Conservation (phyloP, 2,113 vertebrate species). For the Mustela lutreola region DNA sequence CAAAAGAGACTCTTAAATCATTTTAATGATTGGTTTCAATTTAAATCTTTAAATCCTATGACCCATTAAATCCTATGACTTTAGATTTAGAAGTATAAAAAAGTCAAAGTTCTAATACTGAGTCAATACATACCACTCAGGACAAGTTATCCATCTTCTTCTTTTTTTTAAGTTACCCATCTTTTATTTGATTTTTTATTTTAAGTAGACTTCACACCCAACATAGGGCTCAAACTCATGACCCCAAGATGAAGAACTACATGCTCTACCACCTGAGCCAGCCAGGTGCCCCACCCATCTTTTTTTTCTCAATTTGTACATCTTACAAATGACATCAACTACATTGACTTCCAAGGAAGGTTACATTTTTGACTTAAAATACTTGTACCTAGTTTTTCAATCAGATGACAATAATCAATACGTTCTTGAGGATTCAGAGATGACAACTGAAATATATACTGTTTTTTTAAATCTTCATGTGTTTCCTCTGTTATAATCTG, state of each 20-base stretch:
- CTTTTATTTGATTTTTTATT: background rate
- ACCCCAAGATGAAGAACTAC: background rate
- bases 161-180: background rate
- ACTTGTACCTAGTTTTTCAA: slow-evolving; percentile 95
- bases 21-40: background rate
- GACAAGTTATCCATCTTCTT: background rate
- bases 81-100: background rate
- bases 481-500: slow-evolving; percentile 83
- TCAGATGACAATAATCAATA: slow-evolving; percentile 97
- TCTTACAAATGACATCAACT: slow-evolving; percentile 38
- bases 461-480: slow-evolving; percentile 83
- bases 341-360: slow-evolving; percentile 54
- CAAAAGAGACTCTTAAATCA: background rate
- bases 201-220: background rate
- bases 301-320: slow-evolving; percentile 29
- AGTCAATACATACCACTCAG: background rate
- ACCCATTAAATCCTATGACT: background rate
- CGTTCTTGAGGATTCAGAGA: slow-evolving; percentile 98
- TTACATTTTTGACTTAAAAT: slow-evolving; percentile 68
- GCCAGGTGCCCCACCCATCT: background rate
- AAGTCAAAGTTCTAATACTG: slow-evolving; percentile 38
- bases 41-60: slow-evolving; percentile 28
- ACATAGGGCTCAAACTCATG: background rate
- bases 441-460: slow-evolving; percentile 95
- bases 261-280: background rate